These are phyloP conservation scores for Rapana venosa DNA, from an alignment of 2,888 invertebrate species.

Conservation along the genomic window DNA sequence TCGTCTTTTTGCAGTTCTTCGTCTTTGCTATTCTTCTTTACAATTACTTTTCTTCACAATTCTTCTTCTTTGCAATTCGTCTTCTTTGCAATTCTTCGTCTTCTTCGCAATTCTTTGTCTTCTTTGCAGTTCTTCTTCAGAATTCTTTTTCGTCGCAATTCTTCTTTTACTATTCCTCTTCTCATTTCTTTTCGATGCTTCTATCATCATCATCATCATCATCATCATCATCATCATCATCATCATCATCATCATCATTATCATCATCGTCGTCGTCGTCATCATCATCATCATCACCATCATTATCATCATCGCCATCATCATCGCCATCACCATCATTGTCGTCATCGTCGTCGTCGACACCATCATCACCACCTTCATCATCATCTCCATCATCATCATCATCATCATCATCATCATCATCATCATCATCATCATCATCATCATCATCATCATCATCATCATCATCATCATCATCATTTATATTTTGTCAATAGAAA, in stretches of 20 bases:
- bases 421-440: neutral
- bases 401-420: neutral
- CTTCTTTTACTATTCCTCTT: no score
- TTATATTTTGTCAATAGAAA: no score
- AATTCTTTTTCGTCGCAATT: no score
- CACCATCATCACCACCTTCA: neutral
- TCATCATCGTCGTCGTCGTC: neutral
- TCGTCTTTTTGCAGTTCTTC: no score
- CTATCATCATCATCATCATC: neutral
- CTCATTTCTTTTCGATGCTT: no score
- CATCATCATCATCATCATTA: neutral
- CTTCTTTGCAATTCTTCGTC: no score
- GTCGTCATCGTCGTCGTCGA: neutral
- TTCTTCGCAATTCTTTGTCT: no score
- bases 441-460: conserved; percentile 16
- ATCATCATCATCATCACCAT: neutral
- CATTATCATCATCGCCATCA: neutral
- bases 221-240: conserved; percentile 14
- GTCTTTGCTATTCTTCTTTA: no score
- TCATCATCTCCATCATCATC: neutral
- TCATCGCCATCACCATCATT: neutral
- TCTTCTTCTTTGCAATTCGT: no score
- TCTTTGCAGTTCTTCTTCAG: no score
- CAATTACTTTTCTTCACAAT: no score
- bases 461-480: neutral